Percentiles rank a stretch among this genome's conserved stretches.
Conservation (phyloP, 2,113 vertebrate genomes). For the Brachyhypopomus occidentalis region DNA sequence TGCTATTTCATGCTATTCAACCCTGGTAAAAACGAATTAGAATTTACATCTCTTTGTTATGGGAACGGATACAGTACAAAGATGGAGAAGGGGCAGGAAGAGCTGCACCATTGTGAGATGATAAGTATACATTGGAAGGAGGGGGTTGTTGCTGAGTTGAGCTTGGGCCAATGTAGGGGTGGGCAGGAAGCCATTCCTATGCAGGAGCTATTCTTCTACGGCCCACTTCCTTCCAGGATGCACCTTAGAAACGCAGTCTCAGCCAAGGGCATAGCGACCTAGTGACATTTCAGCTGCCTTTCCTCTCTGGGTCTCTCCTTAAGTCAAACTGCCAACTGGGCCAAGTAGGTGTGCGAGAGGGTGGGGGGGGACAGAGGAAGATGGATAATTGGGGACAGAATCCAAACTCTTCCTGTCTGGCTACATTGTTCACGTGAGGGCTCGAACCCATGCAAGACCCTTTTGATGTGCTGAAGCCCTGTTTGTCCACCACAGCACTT, state of each 20-base stretch:
- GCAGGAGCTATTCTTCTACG: conserved; percentile 74
- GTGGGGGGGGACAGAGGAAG: conserved; percentile 8
- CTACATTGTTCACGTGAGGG: conserved; percentile 60
- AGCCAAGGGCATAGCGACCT: conserved; percentile 25
- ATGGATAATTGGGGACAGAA: conserved; percentile 34
- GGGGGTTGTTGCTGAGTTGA: neutral
- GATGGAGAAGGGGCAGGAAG: conserved; percentile 36
- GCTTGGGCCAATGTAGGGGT: conserved; percentile 21
- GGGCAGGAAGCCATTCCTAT: conserved; percentile 67
- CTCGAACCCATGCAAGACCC: conserved; percentile 28
- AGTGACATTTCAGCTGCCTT: conserved; percentile 51
- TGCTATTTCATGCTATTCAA: conserved; percentile 17
- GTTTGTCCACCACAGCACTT: conserved; percentile 38
- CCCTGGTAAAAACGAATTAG: neutral
- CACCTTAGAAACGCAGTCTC: conserved; percentile 56
- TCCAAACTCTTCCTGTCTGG: conserved; percentile 56
- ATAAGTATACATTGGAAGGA: neutral
- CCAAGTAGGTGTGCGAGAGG: conserved; percentile 40
- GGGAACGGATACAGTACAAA: conserved; percentile 53
- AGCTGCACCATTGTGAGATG: conserved; percentile 27
- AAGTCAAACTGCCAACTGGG: conserved; percentile 66
- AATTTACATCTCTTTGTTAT: conserved; percentile 57
- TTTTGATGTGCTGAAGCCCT: conserved; percentile 55
- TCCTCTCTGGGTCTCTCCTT: conserved; percentile 59
- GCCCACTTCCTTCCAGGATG: conserved; percentile 73